Evolutionary conservation across 2,113 vertebrate species (phyloP).

Genomic region (Tachysurus fulvidraco): DNA sequence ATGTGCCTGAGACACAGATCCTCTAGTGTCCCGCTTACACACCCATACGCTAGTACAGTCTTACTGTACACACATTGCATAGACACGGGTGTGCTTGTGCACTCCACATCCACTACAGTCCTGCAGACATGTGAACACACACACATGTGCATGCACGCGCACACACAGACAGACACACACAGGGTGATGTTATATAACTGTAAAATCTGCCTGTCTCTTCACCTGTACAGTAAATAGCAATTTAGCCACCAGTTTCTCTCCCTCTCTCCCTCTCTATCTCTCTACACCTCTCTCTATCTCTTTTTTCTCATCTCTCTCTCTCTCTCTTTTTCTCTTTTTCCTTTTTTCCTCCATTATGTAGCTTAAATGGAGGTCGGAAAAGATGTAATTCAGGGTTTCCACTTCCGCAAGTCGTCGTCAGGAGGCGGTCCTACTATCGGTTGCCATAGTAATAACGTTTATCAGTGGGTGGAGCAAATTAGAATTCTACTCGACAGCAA

Average conservation of each 20-base stretch:
- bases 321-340: background rate
- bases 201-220: constrained; percentile 23
- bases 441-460: too few species aligned
- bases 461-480: too few species aligned
- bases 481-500: too few species aligned
- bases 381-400: background rate
- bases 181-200: constrained; percentile 41
- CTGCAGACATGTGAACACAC: background rate
- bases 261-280: constrained; percentile 32
- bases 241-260: background rate
- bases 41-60: constrained; percentile 23
- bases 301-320: too few species aligned
- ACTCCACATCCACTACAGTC: background rate
- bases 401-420: background rate
- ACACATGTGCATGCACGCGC: background rate
- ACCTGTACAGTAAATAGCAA: constrained; percentile 29
- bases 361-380: background rate
- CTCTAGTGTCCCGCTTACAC: constrained; percentile 10
- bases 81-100: constrained; percentile 12
- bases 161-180: constrained; percentile 26
- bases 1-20: constrained; percentile 43
- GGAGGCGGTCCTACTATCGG: too few species aligned
- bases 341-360: background rate
- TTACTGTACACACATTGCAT: constrained; percentile 22
- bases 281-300: background rate